Evolutionary conservation across 2,113 vertebrate genomes (phyloP).

Genomic region (Lophochroa leadbeateri): DNA sequence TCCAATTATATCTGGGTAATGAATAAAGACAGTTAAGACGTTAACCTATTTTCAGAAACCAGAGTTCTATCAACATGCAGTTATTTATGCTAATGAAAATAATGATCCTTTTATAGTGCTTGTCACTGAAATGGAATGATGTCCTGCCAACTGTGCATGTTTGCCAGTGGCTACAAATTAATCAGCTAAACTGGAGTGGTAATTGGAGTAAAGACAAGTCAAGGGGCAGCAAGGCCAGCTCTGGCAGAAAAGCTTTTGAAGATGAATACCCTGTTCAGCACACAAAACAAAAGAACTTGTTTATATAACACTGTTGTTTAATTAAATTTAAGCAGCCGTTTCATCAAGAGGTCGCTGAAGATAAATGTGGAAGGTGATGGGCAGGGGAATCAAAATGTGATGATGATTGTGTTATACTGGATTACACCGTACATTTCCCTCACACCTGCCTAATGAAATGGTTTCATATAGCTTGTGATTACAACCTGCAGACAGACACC

Average conservation of each 20-base stretch:
- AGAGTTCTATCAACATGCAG: slow-evolving; percentile 67
- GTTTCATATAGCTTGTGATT: neutral
- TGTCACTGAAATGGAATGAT: slow-evolving; percentile 69
- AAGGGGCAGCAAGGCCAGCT: slow-evolving; percentile 57
- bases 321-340: slow-evolving; percentile 66
- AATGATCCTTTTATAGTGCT: slow-evolving; percentile 73
- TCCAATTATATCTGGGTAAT: slow-evolving; percentile 68
- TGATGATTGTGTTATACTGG: slow-evolving; percentile 19
- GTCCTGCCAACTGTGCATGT: slow-evolving; percentile 69
- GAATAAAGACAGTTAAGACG: slow-evolving; percentile 67
- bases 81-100: slow-evolving; percentile 78
- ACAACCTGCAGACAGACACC: neutral
- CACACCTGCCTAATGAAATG: slow-evolving; percentile 46
- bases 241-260: slow-evolving; percentile 57
- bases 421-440: neutral
- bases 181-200: slow-evolving; percentile 70
- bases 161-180: slow-evolving; percentile 76
- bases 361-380: slow-evolving; percentile 44
- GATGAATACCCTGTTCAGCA: slow-evolving; percentile 20
- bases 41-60: slow-evolving; percentile 70
- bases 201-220: slow-evolving; percentile 68
- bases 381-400: slow-evolving; percentile 34
- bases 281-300: slow-evolving; percentile 53
- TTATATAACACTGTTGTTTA: slow-evolving; percentile 61
- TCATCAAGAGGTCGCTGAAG: slow-evolving; percentile 53